Base-by-base conservation (phyloP, 2,888 invertebrate genomes). In the Scaptomyza tumidula region DNA sequence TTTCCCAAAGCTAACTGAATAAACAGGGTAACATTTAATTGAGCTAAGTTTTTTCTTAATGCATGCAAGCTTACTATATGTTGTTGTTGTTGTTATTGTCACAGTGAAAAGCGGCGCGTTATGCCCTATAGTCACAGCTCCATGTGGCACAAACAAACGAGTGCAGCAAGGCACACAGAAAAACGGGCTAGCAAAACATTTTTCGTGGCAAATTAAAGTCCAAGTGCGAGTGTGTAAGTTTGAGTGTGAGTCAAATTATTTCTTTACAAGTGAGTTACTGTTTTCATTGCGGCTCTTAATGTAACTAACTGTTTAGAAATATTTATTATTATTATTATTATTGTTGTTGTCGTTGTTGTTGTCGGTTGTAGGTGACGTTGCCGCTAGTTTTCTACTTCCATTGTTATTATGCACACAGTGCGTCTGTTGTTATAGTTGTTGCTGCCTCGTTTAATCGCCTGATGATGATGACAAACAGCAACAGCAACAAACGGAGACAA, bases 121-220 rank as follows among this genome's bases (percentile, higher is more conserved):
- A 83, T 88, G 88, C 86, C 88, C 88, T 71, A 73, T 82, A 86
- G 84, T 72, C 88, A 82, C 77, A 72, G 65, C 58, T 64, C 50
- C 63, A 77, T 77, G 71, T 76, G 80, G 71, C 79, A 79, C 79
- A 76, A 55, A 79, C 79, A 76, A 55, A 55, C 69, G 71, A 70
- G 61, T 69, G 71, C 68, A 66, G 62, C 65, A 31, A 45, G 43
- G 58, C 67, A 59, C 29, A 10, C 33, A 33, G 9, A 3, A 9
- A 33, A 50, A 35, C 41, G 27, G 44, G 48, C 49, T 10, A 52
- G 14, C 69, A 70, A 61, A 67, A 71, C 19, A 19, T 19, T 80
- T 74, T 84, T 85, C 82, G 88, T 82, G 89, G 89, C 88, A 90
- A 90, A 90, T 90, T 90, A 89, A 90, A 85, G 91, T 90, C 90